These are phyloP conservation scores for Gambelia wislizenii DNA, from an alignment of 2,797 vertebrate genomes.

Conservation along the genomic window DNA sequence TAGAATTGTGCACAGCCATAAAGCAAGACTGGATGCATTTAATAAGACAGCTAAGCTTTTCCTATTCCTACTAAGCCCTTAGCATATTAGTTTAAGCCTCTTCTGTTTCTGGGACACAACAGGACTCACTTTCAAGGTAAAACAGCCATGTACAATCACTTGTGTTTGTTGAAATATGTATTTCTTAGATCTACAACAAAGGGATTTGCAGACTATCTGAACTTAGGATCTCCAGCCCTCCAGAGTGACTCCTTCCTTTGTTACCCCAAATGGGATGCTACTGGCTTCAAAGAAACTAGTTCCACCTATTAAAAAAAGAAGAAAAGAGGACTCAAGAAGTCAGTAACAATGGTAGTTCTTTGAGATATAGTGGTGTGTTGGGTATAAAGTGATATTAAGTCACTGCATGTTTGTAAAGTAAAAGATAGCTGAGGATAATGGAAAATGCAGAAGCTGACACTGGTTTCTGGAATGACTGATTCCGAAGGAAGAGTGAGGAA, in stretches of 20 bases:
- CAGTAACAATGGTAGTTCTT: background rate
- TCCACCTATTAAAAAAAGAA: background rate
- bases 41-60: constrained; percentile 41
- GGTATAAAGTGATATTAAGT: background rate
- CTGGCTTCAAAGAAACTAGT: background rate
- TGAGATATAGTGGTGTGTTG: background rate
- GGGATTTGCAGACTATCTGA: constrained; percentile 1
- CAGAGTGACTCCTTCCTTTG: background rate
- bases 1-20: constrained; percentile 37
- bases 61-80: constrained; percentile 32
- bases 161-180: constrained; percentile 11
- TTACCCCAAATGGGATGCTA: background rate
- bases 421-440: background rate
- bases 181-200: constrained; percentile 8
- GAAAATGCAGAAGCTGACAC: background rate
- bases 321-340: background rate
- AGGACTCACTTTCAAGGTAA: constrained; percentile 49
- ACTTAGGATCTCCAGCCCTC: constrained; percentile 23
- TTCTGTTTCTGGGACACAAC: constrained; percentile 31
- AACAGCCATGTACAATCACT: background rate
- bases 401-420: background rate
- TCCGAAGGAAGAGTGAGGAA: background rate
- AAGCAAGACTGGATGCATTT: constrained; percentile 36
- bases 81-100: constrained; percentile 48
- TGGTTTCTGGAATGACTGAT: background rate